A percentile compares a stretch with the other conserved stretches of the same genome.
phyloP scores from a whole-genome alignment of 2,113 vertebrate species.

The Halcyon malimbica region DNA sequence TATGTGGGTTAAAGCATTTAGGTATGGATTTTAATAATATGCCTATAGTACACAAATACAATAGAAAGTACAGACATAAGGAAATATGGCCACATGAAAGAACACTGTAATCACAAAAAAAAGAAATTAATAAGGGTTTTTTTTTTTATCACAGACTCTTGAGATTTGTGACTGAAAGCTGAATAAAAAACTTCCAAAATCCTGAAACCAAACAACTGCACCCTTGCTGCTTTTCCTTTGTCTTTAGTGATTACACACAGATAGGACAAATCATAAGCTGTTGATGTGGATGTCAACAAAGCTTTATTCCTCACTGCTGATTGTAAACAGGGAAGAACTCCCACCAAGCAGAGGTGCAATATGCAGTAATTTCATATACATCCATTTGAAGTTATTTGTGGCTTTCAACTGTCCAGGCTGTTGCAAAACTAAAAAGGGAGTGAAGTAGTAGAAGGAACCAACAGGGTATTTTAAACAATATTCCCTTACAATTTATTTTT shows the following conservation, averaged over 20 bases:
- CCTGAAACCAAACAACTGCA: neutral
- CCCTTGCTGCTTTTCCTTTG: neutral
- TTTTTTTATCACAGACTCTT: neutral
- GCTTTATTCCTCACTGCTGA: neutral
- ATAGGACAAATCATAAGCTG: neutral
- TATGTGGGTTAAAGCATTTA: neutral
- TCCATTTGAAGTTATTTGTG: neutral
- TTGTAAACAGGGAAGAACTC: neutral
- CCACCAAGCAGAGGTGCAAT: neutral
- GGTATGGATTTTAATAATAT: neutral
- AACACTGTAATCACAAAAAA: neutral
- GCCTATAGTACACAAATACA: neutral
- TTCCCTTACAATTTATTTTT: neutral
- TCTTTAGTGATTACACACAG: neutral
- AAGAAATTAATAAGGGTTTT: neutral
- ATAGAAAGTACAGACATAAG: neutral
- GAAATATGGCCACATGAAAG: neutral
- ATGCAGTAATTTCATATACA: neutral
- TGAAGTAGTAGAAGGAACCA: neutral
- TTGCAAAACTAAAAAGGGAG: neutral
- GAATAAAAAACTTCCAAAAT: neutral
- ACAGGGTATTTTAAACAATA: neutral
- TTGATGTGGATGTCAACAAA: neutral
- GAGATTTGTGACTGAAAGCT: neutral
- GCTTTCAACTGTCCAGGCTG: neutral